Evolutionary conservation across 2,113 vertebrate species (phyloP), one percentile per base, ranked within the genome.

Genomic region (Andinoacara biseriatus): DNA sequence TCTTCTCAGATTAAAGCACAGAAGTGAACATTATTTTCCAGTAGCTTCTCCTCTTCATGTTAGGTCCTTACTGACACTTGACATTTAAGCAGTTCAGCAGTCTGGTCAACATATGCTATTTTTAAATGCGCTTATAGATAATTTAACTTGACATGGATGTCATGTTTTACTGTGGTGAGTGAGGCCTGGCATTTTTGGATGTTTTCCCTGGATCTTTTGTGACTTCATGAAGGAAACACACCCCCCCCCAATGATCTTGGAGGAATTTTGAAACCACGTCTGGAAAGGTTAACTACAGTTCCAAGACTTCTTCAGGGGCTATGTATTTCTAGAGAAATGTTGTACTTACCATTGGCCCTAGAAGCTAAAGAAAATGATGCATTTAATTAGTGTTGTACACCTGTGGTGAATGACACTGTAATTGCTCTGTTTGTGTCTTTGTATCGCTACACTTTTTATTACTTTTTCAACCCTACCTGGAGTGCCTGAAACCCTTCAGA

Each of bases 361-460:
- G 63, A 49, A 46, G 40, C 40, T 67, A 67, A 69, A 67, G 63
- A 67, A 67, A 69, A 69, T 69, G 22, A 49, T 49, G 63, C 24
- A 49, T 29, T 69, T 69, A 49, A 49, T 69, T 7, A 69, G 40
- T 9, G 2, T 67, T 18, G 40, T 49, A 26, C 40, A 29, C 40
- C 22, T 67, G 40, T 67, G 22, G 22, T 29, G 1, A 67, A 40
- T 67, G 63, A 49, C 46, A 15, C 22, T 49, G 49, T 67, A 67
- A 67, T 29, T 49, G 22, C 15, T 67, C 63, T 7, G 9, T 67
- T 67, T 67, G 40, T 67, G 63, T 69, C 40, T 69, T 69, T 11
- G 40, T 69, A 69, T 69, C 15, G 11, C 63, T 49, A 29, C 40
- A 7, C 40, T 11, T 29, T 67, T 67, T 29, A 29, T 43, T 69